Base-by-base conservation (phyloP, 2,888 invertebrate genomes). In the Clistopyga incitator region DNA sequence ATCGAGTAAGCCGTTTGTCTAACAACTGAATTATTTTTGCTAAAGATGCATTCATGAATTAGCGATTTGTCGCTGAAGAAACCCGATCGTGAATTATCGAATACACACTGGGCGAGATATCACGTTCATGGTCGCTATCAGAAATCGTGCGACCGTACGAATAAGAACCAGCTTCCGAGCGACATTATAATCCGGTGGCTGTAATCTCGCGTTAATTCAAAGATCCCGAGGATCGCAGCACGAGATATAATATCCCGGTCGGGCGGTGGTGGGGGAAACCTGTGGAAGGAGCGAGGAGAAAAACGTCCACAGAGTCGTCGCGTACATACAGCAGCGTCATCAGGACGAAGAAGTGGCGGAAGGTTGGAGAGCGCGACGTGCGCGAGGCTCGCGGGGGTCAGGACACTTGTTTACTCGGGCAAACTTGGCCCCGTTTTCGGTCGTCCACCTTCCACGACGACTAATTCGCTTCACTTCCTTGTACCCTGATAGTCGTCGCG, bases 361-460 rank as follows among this genome's bases (percentile, higher is more conserved):
- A 88, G 86, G 86, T 89, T 84, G 87, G 87, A 88, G 85, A 86
- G 87, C 87, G 64, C 50, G 45, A 56, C 34, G 77, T 64, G 38
- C 52, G 56, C 67, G 75, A 75, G 47, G 64, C 20, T 70, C 61
- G 71, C n/a, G 45, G 74, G 78, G 77, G 45, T 85, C 87, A 88
- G 86, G 89, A 89, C 90, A 90, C 92, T 91, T 91, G 92, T 91
- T 92, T 91, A 92, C 90, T 89, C 89, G 88, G 86, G 86, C 88
- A 90, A 89, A 89, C 90, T 88, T 91, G 92, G 90, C 92, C 92
- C 91, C 91, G 88, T 92, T 92, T 91, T 91, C 92, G 92, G 92
- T 92, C 92, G 90, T 92, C 90, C 90, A 92, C 92, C 92, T 92
- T 91, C 88, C 50, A 18, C 29, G 29, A 29, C 72, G 65, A 89